Base-by-base conservation (phyloP, 1,140 invertebrate species). In the Drosophila ercepeae region DNA sequence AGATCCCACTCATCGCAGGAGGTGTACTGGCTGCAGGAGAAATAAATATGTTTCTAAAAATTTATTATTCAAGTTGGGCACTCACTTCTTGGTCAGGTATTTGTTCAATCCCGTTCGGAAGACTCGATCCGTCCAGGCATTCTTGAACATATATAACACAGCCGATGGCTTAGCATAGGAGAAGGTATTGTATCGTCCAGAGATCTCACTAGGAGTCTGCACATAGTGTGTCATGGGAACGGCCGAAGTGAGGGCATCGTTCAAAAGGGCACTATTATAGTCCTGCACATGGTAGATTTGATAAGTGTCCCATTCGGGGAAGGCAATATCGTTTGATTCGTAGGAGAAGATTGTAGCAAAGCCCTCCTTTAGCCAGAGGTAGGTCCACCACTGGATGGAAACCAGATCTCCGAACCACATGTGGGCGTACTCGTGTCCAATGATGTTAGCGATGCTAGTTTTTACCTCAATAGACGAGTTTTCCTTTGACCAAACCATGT, bases 71-170 rank as follows among this genome's bases (percentile, higher is more conserved):
- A n/a, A n/a, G n/a, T n/a, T n/a, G 7, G 16, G 0, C 18, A 86
- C 91, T 89, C 91, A 94, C 93, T 93, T 94, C 55, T 92, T 93
- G 3, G 93, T 94, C 9, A 97, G 91, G 81, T 97, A 97, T 70
- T 95, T 95, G 0, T 94, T 95, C 0, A 98, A 91, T 5, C 97
- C 97, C 36, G 92, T 92, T 57, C 95, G 95, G 91, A 99, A 98
- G 0, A 95, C 95, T n/a, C 94, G 90, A 16, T 95, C 95, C 0
- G 96, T 96, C 1, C 98, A 93, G 76, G 98, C 98, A 86, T 97
- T 95, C 78, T 97, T 94, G 95, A 98, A 97, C 97, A 98, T 99
- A 36, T 97, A 93, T 9, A 99, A 95, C 16, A 99, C 93, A 45
- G 92, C 92, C 48, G 92, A 92, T 57, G 93, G 93, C 88, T 93